phyloP scores from a whole-genome alignment of 2,888 invertebrate genomes.

The Proisotoma minuta region DNA sequence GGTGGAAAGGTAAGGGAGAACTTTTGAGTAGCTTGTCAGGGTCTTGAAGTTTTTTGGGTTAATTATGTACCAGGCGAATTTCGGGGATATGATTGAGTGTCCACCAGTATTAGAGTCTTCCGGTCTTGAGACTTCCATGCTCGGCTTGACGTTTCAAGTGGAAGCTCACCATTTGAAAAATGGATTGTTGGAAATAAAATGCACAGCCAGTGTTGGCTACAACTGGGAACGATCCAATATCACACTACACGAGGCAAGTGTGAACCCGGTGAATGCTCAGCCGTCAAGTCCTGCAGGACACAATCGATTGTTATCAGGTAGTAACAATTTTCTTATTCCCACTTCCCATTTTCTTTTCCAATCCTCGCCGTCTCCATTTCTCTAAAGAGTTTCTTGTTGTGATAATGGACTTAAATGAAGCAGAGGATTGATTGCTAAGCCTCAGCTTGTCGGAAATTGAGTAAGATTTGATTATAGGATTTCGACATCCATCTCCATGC shows the following conservation, averaged over 20 bases:
- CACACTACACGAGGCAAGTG: conserved; percentile 23
- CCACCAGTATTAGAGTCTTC: conserved; percentile 39
- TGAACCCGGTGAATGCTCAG: conserved; percentile 30
- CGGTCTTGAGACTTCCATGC: conserved; percentile 45
- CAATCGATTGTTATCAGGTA: conserved; percentile 31
- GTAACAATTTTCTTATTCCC: neutral
- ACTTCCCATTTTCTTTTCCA: neutral
- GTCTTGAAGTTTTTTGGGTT: neutral
- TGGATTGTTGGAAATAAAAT: conserved; percentile 34
- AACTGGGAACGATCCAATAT: conserved; percentile 25
- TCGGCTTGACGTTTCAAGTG: conserved; percentile 42
- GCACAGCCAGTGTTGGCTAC: conserved; percentile 36
- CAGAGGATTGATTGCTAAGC: conserved; percentile 12
- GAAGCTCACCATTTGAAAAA: conserved; percentile 41
- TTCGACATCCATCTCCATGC: neutral
- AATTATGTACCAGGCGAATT: conserved; percentile 24
- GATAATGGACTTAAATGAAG: conserved; percentile 7
- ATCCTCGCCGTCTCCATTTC: neutral
- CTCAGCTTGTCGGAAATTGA: conserved; percentile 4
- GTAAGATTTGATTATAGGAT: conserved; percentile 13
- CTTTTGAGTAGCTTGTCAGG: too few relatives aligned
- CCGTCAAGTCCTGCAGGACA: conserved; percentile 31
- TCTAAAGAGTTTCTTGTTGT: neutral
- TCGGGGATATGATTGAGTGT: conserved; percentile 42
- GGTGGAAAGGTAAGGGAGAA: conserved; percentile 31